Evolutionary conservation across 92 coral and sea anemone species (phyloP).

Genomic region (Montipora capitata): DNA sequence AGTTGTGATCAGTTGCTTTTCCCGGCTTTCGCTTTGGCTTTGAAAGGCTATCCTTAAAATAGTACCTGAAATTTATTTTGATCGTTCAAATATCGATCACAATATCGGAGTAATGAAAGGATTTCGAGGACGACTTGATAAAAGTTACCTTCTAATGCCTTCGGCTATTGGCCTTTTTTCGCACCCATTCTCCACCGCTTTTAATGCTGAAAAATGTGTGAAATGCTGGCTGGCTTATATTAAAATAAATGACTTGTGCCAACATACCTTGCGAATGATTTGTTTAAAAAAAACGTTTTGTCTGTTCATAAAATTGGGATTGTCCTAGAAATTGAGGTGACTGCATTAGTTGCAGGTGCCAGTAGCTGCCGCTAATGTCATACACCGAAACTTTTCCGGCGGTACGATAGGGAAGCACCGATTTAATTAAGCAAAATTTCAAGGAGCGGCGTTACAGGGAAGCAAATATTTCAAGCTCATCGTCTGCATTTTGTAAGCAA

Average conservation of each 20-base stretch:
- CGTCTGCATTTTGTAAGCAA: conserved; percentile 8
- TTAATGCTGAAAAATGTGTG: neutral
- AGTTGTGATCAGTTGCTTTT: no score
- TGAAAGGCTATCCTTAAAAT: no score
- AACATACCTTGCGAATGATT: conserved; percentile 48
- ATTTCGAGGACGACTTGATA: conserved; percentile 32
- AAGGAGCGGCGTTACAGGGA: neutral
- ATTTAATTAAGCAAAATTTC: no score
- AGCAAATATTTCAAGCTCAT: conserved; percentile 48
- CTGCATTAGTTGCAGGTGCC: no score
- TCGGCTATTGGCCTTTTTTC: no score
- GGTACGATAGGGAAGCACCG: no score
- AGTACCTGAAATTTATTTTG: no score
- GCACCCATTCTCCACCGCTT: no score
- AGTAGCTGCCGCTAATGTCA: neutral
- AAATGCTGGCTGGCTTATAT: conserved; percentile 14
- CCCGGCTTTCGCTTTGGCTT: no score
- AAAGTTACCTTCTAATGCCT: neutral
- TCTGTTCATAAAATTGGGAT: conserved; percentile 62
- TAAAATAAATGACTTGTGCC: conserved; percentile 19
- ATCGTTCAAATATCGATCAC: neutral
- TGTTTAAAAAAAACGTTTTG: conserved; percentile 40
- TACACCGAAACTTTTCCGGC: neutral
- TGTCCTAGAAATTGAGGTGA: conserved; percentile 61
- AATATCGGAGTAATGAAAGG: conserved; percentile 20